phyloP scores from a whole-genome alignment of 2,113 vertebrate genomes.

The Pheucticus melanocephalus region DNA sequence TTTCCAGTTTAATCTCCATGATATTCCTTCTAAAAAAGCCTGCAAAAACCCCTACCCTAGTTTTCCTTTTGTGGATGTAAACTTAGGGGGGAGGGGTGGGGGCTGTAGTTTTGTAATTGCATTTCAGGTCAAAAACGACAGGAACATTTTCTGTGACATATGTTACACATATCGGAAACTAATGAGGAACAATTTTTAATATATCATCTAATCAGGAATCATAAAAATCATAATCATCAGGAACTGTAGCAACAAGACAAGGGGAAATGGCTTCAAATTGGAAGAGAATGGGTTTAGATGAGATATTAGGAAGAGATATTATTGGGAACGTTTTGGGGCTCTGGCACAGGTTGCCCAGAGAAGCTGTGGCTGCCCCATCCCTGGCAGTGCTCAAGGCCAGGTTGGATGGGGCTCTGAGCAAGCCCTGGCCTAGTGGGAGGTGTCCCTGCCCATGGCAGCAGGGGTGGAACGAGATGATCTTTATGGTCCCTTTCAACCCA shows the following conservation, averaged over 20 bases:
- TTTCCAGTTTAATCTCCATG: background rate
- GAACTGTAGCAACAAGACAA: background rate
- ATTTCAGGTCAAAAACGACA: background rate
- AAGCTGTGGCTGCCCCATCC: background rate
- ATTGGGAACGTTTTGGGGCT: background rate
- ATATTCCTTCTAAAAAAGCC: background rate
- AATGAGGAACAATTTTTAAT: background rate
- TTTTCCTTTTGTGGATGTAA: background rate
- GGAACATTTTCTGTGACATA: background rate
- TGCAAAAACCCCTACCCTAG: fast-evolving
- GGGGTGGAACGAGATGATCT: background rate
- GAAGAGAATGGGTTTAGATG: background rate
- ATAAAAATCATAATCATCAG: background rate
- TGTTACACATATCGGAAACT: background rate
- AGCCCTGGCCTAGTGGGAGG: no score
- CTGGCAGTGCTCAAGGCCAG: no score
- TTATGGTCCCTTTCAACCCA: background rate
- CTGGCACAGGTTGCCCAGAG: background rate
- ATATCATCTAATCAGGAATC: background rate
- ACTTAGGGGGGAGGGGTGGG: fast-evolving
- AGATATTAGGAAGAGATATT: background rate
- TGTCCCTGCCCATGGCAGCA: background rate
- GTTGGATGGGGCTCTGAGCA: background rate
- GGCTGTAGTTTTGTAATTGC: background rate
- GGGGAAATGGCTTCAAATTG: background rate